Percentiles rank a stretch among this genome's conserved stretches.
phyloP scores from a whole-genome alignment of 1,140 invertebrate genomes.

The Drosophila murphyi region DNA sequence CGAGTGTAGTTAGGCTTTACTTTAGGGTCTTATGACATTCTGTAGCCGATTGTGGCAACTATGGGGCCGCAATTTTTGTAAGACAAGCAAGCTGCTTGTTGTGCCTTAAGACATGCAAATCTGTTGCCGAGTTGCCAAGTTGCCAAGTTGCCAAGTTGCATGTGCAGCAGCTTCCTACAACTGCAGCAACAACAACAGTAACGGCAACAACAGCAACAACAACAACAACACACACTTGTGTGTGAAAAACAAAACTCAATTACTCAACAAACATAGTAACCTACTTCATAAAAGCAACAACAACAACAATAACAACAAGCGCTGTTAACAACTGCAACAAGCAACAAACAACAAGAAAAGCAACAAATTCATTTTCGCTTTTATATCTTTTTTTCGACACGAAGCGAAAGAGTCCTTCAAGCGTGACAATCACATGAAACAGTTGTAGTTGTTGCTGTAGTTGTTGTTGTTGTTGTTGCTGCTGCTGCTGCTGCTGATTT shows the following conservation, averaged over 20 bases:
- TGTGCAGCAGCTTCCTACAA: conserved; percentile 75
- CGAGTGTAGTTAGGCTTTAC: conserved; percentile 10
- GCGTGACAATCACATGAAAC: conserved; percentile 80
- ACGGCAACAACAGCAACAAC: conserved; percentile 37
- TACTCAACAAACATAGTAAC: conserved; percentile 83
- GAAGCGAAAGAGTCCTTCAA: conserved; percentile 75
- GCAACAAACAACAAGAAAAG: conserved; percentile 75
- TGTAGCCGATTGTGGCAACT: conserved; percentile 6
- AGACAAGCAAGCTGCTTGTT: conserved; percentile 51
- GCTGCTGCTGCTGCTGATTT: conserved; percentile 65
- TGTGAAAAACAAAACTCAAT: conserved; percentile 83
- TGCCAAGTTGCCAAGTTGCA: conserved; percentile 55
- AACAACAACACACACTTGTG: conserved; percentile 60
- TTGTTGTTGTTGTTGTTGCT: conserved; percentile 37
- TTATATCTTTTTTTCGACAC: conserved; percentile 57
- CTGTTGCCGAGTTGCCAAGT: conserved; percentile 40
- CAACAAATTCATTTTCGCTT: conserved; percentile 83
- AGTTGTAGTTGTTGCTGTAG: conserved; percentile 49
- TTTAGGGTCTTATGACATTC: conserved; percentile 17
- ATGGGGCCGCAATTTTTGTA: conserved; percentile 30
- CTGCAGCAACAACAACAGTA: conserved; percentile 38
- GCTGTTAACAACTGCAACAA: conserved; percentile 74
- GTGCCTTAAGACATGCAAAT: conserved; percentile 59
- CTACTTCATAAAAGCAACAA: conserved; percentile 72
- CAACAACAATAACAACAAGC: conserved; percentile 50